phyloP scores from a whole-genome alignment of 2,113 vertebrate genomes.

The Tragelaphus strepsiceros region DNA sequence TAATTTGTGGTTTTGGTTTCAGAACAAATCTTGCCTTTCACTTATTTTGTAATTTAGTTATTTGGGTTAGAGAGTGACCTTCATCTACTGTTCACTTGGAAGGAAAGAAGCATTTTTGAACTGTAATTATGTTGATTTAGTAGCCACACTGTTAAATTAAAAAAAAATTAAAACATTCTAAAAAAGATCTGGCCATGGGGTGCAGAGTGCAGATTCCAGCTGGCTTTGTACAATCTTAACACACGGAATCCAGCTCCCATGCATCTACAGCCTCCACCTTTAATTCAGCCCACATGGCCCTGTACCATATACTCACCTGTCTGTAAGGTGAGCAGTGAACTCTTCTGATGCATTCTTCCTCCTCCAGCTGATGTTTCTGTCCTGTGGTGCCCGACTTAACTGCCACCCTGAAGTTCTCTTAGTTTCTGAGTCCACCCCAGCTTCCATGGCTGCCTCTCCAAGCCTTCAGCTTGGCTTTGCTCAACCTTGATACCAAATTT shows the following conservation, averaged over 20 bases:
- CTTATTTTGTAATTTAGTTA: not conserved
- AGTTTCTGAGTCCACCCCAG: no score
- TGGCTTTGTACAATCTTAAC: not conserved
- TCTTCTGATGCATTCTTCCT: no score
- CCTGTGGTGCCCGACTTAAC: not conserved
- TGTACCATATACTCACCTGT: not conserved
- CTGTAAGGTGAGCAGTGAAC: no score
- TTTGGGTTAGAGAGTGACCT: not conserved
- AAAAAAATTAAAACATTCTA: not conserved
- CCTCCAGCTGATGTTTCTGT: not conserved
- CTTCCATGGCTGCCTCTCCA: not conserved
- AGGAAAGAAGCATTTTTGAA: not conserved
- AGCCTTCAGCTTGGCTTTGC: not conserved
- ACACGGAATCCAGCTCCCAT: not conserved
- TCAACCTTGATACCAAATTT: not conserved
- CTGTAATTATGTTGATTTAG: conserved; percentile 2
- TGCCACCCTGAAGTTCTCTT: not conserved
- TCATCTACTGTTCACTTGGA: not conserved
- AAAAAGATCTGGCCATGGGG: not conserved
- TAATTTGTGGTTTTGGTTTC: conserved; percentile 22
- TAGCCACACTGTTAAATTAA: not conserved
- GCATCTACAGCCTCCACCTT: not conserved
- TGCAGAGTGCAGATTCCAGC: not conserved
- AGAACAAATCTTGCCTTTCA: not conserved
- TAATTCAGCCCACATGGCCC: not conserved